Evolutionary conservation across 2,888 invertebrate species (phyloP).

Genomic region (Cremastobaeus sp.): DNA sequence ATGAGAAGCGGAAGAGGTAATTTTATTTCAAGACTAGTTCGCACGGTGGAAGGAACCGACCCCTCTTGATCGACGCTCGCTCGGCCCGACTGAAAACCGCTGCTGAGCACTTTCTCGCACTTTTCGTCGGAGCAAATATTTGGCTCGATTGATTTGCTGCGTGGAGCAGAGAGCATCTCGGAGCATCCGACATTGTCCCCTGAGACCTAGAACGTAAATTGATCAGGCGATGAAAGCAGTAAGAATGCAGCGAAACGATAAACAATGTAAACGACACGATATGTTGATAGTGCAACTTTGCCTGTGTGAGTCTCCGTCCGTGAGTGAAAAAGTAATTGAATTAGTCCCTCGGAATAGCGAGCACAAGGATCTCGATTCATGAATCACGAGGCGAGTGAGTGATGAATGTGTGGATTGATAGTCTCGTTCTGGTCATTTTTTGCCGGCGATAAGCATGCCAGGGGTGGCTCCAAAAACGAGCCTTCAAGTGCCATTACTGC

Average conservation of each 20-base stretch:
- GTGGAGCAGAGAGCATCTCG: too few relatives aligned
- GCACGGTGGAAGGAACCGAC: conserved; percentile 22
- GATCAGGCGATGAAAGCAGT: too few relatives aligned
- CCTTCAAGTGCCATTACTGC: conserved; percentile 4
- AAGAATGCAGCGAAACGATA: background rate
- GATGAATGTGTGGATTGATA: conserved; percentile 24
- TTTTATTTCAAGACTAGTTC: conserved; percentile 38
- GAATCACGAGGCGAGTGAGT: conserved; percentile 28
- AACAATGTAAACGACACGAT: too few relatives aligned
- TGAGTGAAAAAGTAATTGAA: conserved; percentile 38
- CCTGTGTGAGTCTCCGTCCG: too few relatives aligned
- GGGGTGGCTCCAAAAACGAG: conserved; percentile 13
- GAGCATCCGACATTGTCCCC: too few relatives aligned
- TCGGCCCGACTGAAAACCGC: background rate
- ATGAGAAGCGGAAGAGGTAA: conserved; percentile 45
- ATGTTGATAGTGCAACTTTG: too few relatives aligned
- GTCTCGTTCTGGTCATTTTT: conserved; percentile 15
- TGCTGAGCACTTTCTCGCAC: conserved; percentile 2
- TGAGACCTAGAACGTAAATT: too few relatives aligned
- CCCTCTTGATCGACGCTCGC: conserved; percentile 10
- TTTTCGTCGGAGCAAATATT: background rate
- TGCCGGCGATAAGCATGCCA: conserved; percentile 3
- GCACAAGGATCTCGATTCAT: conserved; percentile 46
- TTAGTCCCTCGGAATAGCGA: conserved; percentile 26
- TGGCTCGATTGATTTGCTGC: background rate